Evolutionary conservation across 2,888 invertebrate species (phyloP).

Genomic region (Cephus pygmeus): DNA sequence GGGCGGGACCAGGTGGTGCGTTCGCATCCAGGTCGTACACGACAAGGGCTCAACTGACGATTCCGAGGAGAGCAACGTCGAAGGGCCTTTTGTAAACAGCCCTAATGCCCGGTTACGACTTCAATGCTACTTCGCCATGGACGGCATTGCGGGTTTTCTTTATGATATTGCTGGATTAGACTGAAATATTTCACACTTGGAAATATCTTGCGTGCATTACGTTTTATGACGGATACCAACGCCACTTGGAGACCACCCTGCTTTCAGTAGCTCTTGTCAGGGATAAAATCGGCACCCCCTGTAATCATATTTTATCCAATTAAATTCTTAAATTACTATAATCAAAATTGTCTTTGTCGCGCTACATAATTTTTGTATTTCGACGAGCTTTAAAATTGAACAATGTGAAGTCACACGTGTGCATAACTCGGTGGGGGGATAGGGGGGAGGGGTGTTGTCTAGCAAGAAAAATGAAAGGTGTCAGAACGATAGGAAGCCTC

Average conservation of each 20-base stretch:
- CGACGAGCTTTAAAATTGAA: not conserved
- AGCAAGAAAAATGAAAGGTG: conserved; percentile 36
- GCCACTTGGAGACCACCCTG: not conserved
- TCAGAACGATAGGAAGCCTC: conserved; percentile 23
- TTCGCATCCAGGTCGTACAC: conserved; percentile 37
- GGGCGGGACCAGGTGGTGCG: conserved; percentile 60
- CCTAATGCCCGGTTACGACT: conserved; percentile 65
- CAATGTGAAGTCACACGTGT: not conserved
- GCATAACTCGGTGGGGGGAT: not conserved
- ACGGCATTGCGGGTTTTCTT: conserved; percentile 54
- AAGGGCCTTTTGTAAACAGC: conserved; percentile 64
- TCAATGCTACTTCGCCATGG: conserved; percentile 39
- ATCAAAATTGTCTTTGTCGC: not conserved
- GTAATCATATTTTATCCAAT: not conserved
- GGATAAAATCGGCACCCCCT: not conserved
- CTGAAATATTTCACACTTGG: conserved; percentile 65
- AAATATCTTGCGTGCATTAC: conserved; percentile 60
- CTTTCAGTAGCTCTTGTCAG: not conserved
- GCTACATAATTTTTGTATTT: not conserved
- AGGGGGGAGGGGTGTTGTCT: not conserved
- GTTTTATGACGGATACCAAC: conserved; percentile 52
- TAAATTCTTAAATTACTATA: not conserved
- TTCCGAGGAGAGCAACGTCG: conserved; percentile 38
- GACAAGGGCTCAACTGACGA: conserved; percentile 39
- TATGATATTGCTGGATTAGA: conserved; percentile 67